A percentile compares a stretch with the other conserved stretches of the same genome.
Conservation (phyloP, 92 coral and sea anemone species). For the Chrysogorgia sp. region DNA sequence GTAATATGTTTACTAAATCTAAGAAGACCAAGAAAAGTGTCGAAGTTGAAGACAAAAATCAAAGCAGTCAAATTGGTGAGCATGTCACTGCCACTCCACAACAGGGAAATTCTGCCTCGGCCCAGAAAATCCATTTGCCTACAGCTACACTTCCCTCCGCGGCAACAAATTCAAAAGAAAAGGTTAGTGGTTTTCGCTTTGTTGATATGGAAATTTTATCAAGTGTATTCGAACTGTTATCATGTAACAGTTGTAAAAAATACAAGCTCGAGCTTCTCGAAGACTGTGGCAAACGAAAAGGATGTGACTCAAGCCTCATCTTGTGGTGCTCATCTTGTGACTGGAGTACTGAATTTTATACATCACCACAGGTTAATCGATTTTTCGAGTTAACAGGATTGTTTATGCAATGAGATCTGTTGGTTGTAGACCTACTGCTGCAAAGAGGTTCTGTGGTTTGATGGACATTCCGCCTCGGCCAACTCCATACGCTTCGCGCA, state of each 20-base stretch:
- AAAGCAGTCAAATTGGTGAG: background rate
- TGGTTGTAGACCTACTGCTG: constrained; percentile 51
- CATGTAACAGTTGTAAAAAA: constrained; percentile 17
- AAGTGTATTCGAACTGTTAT: background rate
- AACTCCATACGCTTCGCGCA: constrained; percentile 27
- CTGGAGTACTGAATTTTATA: constrained; percentile 18
- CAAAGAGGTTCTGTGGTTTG: constrained; percentile 44
- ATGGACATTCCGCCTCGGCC: constrained; percentile 23
- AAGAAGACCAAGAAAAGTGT: too few relatives aligned
- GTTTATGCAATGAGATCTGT: constrained; percentile 49
- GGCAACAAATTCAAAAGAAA: background rate
- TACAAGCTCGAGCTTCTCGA: background rate
- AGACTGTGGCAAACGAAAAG: constrained; percentile 30
- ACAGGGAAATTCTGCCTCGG: background rate
- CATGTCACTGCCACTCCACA: background rate
- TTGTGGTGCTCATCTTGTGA: constrained; percentile 44
- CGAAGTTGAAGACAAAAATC: background rate
- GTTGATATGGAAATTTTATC: background rate
- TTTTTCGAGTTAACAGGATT: constrained; percentile 44
- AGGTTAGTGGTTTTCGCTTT: background rate
- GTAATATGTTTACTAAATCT: background rate
- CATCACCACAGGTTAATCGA: constrained; percentile 7
- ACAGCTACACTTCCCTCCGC: background rate
- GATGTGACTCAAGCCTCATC: constrained; percentile 40
- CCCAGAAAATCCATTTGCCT: background rate